Base-by-base conservation (phyloP, 2,113 vertebrate genomes). In the Ivindomyrus marchei region DNA sequence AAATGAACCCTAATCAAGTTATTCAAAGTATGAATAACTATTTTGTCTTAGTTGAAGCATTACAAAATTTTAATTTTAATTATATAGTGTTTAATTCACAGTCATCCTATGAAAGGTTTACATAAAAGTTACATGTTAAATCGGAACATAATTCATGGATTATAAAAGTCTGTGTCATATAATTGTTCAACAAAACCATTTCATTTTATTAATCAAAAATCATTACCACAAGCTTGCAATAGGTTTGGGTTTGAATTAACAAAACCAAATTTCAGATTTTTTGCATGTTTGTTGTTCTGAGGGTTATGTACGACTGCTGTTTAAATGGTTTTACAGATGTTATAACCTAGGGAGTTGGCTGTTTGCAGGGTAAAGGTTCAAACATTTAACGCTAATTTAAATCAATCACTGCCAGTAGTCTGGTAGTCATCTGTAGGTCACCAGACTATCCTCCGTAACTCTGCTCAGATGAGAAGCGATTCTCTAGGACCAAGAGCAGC, bases 261-360 rank as follows among this genome's bases (percentile, higher is more conserved):
- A 74, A 39, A 77, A 77, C 70, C 70, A 77, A 39, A 77, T 77
- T 39, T 77, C 70, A 77, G 70, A 77, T 77, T 80, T 70, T 80
- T 77, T 39, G 70, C 36, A 77, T 36, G 17, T 39, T 39, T 77
- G 9, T 74, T 74, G 66, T 74, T 74, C 15, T 77, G 70, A 39
- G 15, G 0, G 11, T 42, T 42, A 42, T 42, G 31, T 19, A 19
- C 5, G 15, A 17, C 36, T 36, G 15, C 31, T 39, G 13, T 77
- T 77, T 39, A 77, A 39, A 77, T 39, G n/a, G 13, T 80, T 80
- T 80, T 80, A 80, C 74, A 80, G 31, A 80, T 42, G 74, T 80
- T 42, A 42, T 42, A 36, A 42, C 39, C 5, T 8, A 80, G 15
- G 74, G 74, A 42, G 31, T 8, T 80, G 74, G 74, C 31, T 80